Evolutionary conservation across 2,113 vertebrate genomes (phyloP).

Genomic region (Alligator sinensis): DNA sequence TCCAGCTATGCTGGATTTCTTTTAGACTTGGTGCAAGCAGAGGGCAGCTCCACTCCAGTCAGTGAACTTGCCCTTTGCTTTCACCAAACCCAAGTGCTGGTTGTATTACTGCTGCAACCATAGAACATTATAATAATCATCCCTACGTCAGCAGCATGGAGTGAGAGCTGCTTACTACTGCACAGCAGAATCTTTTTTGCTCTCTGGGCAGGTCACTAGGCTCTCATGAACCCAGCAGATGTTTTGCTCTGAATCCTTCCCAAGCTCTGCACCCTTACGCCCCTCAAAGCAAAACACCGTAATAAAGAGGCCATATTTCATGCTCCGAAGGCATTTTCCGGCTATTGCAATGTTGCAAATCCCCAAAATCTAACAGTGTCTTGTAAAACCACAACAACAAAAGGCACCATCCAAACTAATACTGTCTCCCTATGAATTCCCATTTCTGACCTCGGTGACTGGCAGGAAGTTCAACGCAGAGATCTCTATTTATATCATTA

Average conservation of each 20-base stretch:
- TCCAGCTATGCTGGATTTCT: accelerated
- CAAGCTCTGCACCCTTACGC: conserved; percentile 5
- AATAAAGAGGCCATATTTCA: accelerated
- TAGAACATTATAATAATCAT: no score
- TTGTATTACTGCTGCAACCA: background rate
- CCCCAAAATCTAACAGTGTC: background rate
- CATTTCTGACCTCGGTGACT: conserved; percentile 2
- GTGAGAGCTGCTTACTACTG: background rate
- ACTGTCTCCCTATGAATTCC: conserved; percentile 41
- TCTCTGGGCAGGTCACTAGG: conserved; percentile 13
- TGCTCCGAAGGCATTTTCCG: background rate
- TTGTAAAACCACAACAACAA: background rate
- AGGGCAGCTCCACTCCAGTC: accelerated
- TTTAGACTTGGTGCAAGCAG: background rate
- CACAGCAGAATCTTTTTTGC: background rate
- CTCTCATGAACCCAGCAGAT: conserved; percentile 66
- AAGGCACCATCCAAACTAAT: background rate
- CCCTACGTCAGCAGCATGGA: accelerated
- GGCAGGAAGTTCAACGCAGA: background rate
- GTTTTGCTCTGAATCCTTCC: conserved; percentile 18
- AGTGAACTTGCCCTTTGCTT: background rate
- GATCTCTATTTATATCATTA: conserved; percentile 43
- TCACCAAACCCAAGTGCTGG: accelerated
- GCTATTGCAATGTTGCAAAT: background rate
- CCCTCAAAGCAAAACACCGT: background rate